phyloP scores from a whole-genome alignment of 2,797 vertebrate genomes.

The Cuculus canorus region DNA sequence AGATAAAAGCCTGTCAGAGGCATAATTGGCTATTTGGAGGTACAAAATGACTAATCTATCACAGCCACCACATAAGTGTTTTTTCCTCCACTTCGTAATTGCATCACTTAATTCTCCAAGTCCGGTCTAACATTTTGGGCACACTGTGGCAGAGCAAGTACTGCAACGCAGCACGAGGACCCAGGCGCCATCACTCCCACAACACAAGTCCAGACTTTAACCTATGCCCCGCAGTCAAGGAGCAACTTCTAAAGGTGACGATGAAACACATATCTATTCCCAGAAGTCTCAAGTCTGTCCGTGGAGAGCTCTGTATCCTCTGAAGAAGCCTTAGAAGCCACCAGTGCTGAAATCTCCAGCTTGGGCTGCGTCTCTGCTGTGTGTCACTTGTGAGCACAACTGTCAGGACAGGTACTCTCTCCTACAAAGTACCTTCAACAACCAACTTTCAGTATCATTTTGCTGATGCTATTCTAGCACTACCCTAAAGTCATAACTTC shows the following conservation, averaged over 20 bases:
- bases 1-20: conserved; percentile 68
- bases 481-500: rapidly evolving
- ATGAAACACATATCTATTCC: not conserved
- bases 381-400: not conserved
- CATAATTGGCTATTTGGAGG: conserved; percentile 70
- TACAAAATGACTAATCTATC: conserved; percentile 69
- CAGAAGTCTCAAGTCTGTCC: not conserved
- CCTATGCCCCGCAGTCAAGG: not conserved
- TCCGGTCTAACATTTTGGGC: not conserved
- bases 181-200: not conserved
- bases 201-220: not conserved
- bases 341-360: not conserved
- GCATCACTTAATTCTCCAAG: conserved; percentile 13
- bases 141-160: not conserved
- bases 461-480: not conserved
- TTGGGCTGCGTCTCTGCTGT: not conserved
- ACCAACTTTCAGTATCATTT: not conserved
- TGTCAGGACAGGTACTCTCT: not conserved
- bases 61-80: conserved; percentile 43
- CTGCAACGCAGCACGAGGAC: not conserved
- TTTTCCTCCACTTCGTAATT: conserved; percentile 42
- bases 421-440: not conserved
- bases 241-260: not conserved
- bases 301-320: not conserved
- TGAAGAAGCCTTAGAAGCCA: not conserved